Conservation (phyloP, 1,140 invertebrate genomes). For the Littorina saxatilis region DNA sequence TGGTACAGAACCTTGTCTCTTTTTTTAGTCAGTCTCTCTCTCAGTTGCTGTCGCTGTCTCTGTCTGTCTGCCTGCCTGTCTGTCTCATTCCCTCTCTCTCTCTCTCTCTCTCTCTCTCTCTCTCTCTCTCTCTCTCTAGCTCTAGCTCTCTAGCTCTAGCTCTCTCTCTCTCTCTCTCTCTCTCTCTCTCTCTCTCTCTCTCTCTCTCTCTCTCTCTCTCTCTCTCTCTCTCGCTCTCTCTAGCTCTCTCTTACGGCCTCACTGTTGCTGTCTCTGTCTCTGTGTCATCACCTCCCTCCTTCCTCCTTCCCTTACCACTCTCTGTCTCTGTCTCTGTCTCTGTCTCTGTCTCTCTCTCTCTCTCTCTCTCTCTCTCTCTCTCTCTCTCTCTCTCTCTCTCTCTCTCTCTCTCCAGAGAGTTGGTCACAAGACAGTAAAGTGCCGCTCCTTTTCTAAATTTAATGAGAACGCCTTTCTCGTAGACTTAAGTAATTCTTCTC, state of each 20-base stretch:
- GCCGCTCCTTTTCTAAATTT: no score
- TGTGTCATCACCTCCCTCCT: not conserved
- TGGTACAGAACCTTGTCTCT: no score
- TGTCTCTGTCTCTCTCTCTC: not conserved
- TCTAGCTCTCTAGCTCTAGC: no score
- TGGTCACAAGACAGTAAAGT: no score
- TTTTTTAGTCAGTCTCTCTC: not conserved
- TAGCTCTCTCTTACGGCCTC: not conserved
- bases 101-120: not conserved
- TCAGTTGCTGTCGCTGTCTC: not conserved
- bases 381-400: slow-evolving; percentile 1
- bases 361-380: slow-evolving; percentile 8
- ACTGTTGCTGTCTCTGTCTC: not conserved
- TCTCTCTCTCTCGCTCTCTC: no score
- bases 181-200: not conserved
- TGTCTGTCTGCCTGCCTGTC: no score
- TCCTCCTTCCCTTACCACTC: not conserved
- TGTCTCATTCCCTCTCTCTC: not conserved
- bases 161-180: not conserved
- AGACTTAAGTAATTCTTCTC: no score
- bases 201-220: not conserved
- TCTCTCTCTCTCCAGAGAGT: no score
- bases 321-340: not conserved
- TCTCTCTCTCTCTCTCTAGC: not conserved
- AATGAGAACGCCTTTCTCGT: no score